Base-by-base conservation (phyloP, 2,113 vertebrate species). In the Sceloporus tristichus region DNA sequence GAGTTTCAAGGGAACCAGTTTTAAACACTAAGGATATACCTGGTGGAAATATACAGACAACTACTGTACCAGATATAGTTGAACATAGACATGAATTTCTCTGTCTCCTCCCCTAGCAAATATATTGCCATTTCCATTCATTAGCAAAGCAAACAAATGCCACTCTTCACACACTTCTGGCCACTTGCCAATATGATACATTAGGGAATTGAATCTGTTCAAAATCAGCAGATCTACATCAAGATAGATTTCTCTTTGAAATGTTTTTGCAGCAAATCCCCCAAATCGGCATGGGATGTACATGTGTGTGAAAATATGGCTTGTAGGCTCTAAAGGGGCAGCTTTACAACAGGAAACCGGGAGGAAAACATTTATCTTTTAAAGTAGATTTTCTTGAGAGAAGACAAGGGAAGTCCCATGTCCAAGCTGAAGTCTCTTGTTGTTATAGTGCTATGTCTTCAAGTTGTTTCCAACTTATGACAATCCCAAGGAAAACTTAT, bases 51-150 rank as follows among this genome's bases (percentile, higher is more conserved):
- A 10, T 11, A 71, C 59, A 29, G 34, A 59, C 65, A 56, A 4
- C 1, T 40, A 21, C 66, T 21, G n/a, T n/a, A n/a, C 25, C 73
- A 78, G 29, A 53, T 86, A 19, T 21, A 85, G 84, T 65, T 66
- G 75, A 54, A 75, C 4, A 6, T 34, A 48, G 18, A 68, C 40
- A 53, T 68, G 56, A 38, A 29, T 40, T 21, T 11, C 48, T 27
- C 73, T 68, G 8, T 88, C 21, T 66, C 29, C 40, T 18, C 38
- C 13, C 48, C 27, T 3, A 62, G 53, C 70, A 73, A 62, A 82
- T 65, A 75, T 66, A 7, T 65, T n/a, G 66, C 66, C 54, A 74
- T 75, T 87, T 82, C 82, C 79, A 82, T 82, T 76, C 56, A 34
- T 76, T 66, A 48, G 23, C 5, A 66, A 8, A 68, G 71, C 53